Evolutionary conservation across 2,888 invertebrate species (phyloP).

Genomic region (Trachelus tabidus): DNA sequence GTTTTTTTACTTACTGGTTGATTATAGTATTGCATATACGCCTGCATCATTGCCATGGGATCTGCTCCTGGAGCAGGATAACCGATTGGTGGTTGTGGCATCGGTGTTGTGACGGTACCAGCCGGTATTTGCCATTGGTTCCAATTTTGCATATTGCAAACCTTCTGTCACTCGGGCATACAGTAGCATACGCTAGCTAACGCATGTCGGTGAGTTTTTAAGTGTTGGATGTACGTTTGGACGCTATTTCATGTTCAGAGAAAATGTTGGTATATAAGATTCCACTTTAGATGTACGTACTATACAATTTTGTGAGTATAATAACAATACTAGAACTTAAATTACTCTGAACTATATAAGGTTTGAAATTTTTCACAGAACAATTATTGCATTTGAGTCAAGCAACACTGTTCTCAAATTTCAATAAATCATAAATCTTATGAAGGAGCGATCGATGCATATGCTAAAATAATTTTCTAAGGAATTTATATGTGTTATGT

Average conservation of each 20-base stretch:
- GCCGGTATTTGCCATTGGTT: constrained; percentile 63
- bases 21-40: constrained; percentile 64
- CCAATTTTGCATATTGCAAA: constrained; percentile 63
- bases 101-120: constrained; percentile 52
- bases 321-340: neutral
- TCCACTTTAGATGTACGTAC: neutral
- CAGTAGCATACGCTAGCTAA: constrained; percentile 40
- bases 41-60: constrained; percentile 63
- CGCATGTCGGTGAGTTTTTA: constrained; percentile 54
- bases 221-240: constrained; percentile 54
- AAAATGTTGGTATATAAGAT: constrained; percentile 31
- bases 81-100: constrained; percentile 63
- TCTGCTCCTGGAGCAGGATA: constrained; percentile 57
- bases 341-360: neutral
- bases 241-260: constrained; percentile 56
- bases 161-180: constrained; percentile 41
- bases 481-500: neutral
- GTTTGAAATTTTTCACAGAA: neutral
- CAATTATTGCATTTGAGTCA: neutral
- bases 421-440: neutral
- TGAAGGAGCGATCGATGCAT: neutral
- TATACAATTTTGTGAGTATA: neutral
- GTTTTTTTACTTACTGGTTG: constrained; percentile 60
- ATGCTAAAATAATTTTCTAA: neutral
- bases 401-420: neutral